These are phyloP conservation scores for Setophaga petechia DNA, from an alignment of 2,113 vertebrate species.

Conservation along the genomic window DNA sequence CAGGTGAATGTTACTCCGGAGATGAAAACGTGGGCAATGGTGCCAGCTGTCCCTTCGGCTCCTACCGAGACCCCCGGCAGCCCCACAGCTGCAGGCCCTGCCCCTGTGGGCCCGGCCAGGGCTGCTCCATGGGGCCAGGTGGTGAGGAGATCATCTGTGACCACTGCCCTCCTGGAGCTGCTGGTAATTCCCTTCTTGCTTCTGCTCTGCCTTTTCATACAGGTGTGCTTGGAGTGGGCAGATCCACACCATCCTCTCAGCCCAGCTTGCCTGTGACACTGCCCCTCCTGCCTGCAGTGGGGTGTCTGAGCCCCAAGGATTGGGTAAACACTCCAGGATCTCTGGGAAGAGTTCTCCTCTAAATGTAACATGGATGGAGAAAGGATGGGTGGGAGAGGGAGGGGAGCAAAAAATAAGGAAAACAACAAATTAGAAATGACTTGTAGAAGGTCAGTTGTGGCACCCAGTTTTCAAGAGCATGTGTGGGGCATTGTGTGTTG, in stretches of 20 bases:
- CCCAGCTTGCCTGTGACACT: rapidly evolving
- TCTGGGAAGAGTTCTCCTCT: background rate
- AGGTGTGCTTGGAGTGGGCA: background rate
- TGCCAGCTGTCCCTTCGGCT: slow-evolving; percentile 75
- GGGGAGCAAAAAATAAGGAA: rapidly evolving
- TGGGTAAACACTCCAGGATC: background rate
- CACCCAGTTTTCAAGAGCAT: rapidly evolving
- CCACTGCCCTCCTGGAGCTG: slow-evolving; percentile 79
- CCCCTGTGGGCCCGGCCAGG: slow-evolving; percentile 76
- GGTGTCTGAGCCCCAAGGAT: background rate
- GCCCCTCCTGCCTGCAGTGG: rapidly evolving
- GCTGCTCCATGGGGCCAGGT: slow-evolving; percentile 75
- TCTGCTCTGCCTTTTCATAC: background rate
- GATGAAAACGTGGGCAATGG: slow-evolving; percentile 72
- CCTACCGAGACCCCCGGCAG: slow-evolving; percentile 75
- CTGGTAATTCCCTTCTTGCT: slow-evolving; percentile 69
- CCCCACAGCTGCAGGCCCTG: slow-evolving; percentile 74
- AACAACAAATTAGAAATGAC: rapidly evolving
- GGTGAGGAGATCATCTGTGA: slow-evolving; percentile 74
- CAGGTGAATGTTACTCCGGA: slow-evolving; percentile 86
- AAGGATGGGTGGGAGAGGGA: background rate
- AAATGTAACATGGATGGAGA: background rate
- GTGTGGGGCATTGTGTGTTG: rapidly evolving
- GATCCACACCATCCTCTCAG: background rate
- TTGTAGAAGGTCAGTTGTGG: background rate